Evolutionary conservation across 2,888 invertebrate species (phyloP), one percentile per base, ranked within the genome.

Genomic region (Anodontia alba): DNA sequence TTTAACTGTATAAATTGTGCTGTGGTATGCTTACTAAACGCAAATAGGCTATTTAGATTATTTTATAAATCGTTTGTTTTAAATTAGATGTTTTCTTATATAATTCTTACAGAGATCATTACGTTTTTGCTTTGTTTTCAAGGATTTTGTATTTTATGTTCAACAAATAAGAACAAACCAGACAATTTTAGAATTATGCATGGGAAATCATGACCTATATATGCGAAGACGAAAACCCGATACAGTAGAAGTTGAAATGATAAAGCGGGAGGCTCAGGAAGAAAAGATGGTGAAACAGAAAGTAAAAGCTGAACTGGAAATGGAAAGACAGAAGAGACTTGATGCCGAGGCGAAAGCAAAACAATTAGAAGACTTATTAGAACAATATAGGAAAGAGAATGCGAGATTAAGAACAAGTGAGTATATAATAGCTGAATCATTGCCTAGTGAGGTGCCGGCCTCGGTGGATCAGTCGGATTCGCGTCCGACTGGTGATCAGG

Each of bases 131-230:
- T n/a, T n/a, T n/a, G n/a, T n/a, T 29, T 90, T 89, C n/a, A 90
- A 95, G 95, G 99, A 99, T 95, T 99, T 99, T 95, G 98, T 99
- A 89, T 99, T 99, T 96, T 99, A 99, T 95, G 99, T 99, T 75
- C 97, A 99, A 62, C 97, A 99, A 89, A 97, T 99, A 88, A 97
- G 99, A 94, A 99, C 99, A 94, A 99, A 99, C 96, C 99, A 99
- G 95, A 96, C 99, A 91, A 99, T 99, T 95, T 96, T 99, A 91
- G 99, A 99, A 77, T 96, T 99, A 78, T 99, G 99, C 95, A 99
- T 99, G 99, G 99, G 99, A 92, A 99, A 99, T 95, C 99, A 99
- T 95, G 99, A 99, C 95, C 96, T 99, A 91, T 99, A 99, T 95
- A 99, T 99, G 99, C 96, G 99, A 80, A 96, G 99, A 89, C 97